Evolutionary conservation across 92 coral and sea anemone genomes (phyloP).

Genomic region (Phenganax marumi): DNA sequence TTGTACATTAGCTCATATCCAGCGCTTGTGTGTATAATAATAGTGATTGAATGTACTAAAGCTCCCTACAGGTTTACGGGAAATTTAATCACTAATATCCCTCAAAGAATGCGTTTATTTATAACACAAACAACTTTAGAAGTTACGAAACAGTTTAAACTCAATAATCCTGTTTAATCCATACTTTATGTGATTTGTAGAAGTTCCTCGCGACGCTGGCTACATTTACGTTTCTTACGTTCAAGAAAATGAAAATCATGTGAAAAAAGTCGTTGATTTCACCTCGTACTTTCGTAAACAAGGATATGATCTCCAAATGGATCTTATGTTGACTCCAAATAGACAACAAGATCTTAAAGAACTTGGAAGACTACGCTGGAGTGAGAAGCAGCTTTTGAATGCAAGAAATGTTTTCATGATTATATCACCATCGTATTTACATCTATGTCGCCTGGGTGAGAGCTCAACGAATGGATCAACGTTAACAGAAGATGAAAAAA

Average conservation of each 20-base stretch:
- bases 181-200: not conserved
- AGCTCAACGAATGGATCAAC: not conserved
- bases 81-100: too few relatives aligned
- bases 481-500: not conserved
- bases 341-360: slow-evolving; percentile 17
- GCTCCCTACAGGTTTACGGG: too few relatives aligned
- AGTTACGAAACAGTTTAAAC: too few relatives aligned
- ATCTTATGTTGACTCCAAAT: slow-evolving; percentile 8
- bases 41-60: too few relatives aligned
- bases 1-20: too few relatives aligned
- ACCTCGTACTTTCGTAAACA: slow-evolving; percentile 20
- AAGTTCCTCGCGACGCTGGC: not conserved
- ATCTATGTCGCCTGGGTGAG: slow-evolving; percentile 20
- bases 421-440: slow-evolving; percentile 19
- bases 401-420: slow-evolving; percentile 30
- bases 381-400: slow-evolving; percentile 8
- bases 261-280: slow-evolving; percentile 10
- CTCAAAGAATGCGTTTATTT: too few relatives aligned
- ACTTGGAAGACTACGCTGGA: slow-evolving; percentile 20
- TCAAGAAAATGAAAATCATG: slow-evolving; percentile 14
- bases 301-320: slow-evolving; percentile 32
- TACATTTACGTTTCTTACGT: slow-evolving; percentile 24
- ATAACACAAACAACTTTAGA: too few relatives aligned
- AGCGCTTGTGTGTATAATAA: too few relatives aligned
- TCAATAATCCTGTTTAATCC: too few relatives aligned